Conservation (phyloP, 2,888 invertebrate genomes). For the Euplagia quadripunctaria region DNA sequence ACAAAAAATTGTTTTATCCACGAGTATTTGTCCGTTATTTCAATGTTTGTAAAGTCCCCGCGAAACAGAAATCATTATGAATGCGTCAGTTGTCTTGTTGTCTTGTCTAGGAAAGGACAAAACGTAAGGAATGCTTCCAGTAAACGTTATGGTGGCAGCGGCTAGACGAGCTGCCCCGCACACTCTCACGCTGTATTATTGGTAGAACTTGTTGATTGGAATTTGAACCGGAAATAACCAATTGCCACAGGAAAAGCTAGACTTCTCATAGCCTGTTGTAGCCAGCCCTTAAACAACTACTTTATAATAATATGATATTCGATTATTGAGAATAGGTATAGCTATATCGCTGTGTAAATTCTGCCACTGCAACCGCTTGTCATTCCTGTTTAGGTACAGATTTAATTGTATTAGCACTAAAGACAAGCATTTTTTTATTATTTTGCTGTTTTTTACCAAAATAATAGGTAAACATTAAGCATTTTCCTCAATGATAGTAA, state of each 20-base stretch:
- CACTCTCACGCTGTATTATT: background rate
- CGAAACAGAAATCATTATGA: no score
- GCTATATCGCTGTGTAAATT: background rate
- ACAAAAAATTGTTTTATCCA: no score
- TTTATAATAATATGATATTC: background rate
- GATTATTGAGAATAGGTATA: background rate
- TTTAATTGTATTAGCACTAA: background rate
- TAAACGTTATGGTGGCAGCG: background rate
- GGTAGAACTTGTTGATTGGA: no score
- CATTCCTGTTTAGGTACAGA: background rate
- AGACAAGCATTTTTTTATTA: background rate
- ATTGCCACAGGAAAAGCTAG: no score
- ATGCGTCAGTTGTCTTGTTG: no score
- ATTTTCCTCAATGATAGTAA: background rate
- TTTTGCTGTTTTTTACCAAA: background rate
- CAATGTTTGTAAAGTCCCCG: no score
- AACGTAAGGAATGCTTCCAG: no score
- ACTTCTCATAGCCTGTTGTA: background rate
- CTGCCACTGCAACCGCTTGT: background rate
- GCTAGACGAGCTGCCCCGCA: background rate
- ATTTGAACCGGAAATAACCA: no score
- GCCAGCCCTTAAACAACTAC: background rate
- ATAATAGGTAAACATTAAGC: background rate
- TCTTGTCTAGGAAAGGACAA: no score
- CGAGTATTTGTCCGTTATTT: no score